A percentile compares a stretch with the other conserved stretches of the same genome.
phyloP scores from a whole-genome alignment of 2,888 invertebrate species.

The Apantesis nais region DNA sequence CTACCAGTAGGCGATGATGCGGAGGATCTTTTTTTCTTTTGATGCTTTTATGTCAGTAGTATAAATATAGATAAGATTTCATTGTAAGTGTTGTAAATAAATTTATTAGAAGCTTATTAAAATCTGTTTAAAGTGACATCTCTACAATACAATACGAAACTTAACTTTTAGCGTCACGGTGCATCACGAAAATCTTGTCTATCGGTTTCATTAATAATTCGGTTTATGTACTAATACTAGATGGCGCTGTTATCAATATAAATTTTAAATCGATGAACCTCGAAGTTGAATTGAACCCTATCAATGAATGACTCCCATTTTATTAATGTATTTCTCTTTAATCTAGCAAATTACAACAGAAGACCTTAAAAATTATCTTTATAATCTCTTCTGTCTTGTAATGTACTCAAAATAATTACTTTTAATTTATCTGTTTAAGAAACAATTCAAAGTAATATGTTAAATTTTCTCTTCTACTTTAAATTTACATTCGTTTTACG shows the following conservation, averaged over 20 bases:
- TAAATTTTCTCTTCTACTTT: no score
- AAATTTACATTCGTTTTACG: conserved; percentile 22
- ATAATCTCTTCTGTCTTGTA: not conserved
- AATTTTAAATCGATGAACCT: conserved; percentile 28
- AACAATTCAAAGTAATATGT: no score
- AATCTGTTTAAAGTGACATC: not conserved
- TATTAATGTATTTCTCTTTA: conserved; percentile 34
- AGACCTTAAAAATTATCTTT: no score
- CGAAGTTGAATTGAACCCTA: conserved; percentile 25
- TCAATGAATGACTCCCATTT: conserved; percentile 36
- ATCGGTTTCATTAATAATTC: not conserved
- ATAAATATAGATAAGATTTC: no score
- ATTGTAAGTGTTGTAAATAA: no score
- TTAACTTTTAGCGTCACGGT: not conserved
- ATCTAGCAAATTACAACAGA: conserved; percentile 23
- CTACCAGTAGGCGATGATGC: no score
- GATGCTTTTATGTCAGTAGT: no score
- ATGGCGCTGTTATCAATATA: conserved; percentile 19
- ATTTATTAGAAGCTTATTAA: no score
- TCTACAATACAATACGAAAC: not conserved
- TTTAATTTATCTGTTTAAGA: not conserved
- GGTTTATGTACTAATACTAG: conserved; percentile 9
- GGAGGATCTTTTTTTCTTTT: no score
- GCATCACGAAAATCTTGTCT: not conserved
- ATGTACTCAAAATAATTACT: not conserved